phyloP scores from a whole-genome alignment of 2,113 vertebrate genomes.

The Marcusenius ussheri region DNA sequence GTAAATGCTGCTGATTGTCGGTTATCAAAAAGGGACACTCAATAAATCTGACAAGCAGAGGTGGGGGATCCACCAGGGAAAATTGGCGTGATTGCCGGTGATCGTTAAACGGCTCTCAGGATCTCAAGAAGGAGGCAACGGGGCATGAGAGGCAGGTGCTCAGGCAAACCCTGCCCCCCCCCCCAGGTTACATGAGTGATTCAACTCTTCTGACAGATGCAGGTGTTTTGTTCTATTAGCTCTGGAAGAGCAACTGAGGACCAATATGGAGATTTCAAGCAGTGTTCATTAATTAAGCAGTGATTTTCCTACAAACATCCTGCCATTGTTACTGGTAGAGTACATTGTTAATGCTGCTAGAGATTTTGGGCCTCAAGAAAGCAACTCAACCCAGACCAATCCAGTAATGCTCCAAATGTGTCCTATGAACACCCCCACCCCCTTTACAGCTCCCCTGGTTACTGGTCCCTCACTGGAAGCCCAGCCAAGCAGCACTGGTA shows the following conservation, averaged over 20 bases:
- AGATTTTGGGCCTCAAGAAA: not conserved
- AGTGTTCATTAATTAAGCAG: not conserved
- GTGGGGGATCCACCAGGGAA: not conserved
- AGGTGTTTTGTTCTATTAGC: not conserved
- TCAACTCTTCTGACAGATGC: not conserved
- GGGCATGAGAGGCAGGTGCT: not conserved
- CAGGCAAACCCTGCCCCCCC: too few relatives aligned
- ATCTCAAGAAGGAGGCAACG: not conserved
- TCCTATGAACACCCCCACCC: not conserved
- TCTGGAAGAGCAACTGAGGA: not conserved
- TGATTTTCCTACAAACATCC: not conserved
- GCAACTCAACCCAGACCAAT: not conserved
- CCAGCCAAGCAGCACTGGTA: too few relatives aligned
- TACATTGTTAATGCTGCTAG: not conserved
- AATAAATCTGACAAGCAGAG: too few relatives aligned
- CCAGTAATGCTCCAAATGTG: not conserved
- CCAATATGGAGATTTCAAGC: not conserved
- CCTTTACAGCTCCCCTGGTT: not conserved
- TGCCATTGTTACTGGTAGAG: not conserved
- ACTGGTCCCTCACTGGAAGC: too few relatives aligned
- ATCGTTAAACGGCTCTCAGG: not conserved
- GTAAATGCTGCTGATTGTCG: not conserved
- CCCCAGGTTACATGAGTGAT: not conserved
- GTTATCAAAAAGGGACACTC: too few relatives aligned
- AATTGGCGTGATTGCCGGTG: not conserved